Evolutionary conservation across 2,797 vertebrate genomes (phyloP), one percentile per base, ranked within the genome.

Genomic region (Chanos chanos): DNA sequence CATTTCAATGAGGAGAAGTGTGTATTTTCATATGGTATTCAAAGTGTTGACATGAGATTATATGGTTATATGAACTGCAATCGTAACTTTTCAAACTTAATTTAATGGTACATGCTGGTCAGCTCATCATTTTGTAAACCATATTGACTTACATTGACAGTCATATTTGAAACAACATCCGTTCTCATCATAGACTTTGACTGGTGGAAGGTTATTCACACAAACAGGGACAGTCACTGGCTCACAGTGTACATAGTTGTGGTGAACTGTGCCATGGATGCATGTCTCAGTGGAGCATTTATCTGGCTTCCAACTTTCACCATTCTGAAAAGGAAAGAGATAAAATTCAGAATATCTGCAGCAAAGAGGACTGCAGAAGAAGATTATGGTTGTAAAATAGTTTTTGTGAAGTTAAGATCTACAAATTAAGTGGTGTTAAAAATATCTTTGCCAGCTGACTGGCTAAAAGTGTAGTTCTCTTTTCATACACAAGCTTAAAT

Each of bases 101-200:
- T 13, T 24, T 9, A 15, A 6, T 9, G 16, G 4, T 53, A 31
- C n/a, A n/a, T n/a, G n/a, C 5, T 16, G 4, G 24, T 12, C 1
- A 31, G 8, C 10, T 13, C 1, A 0, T 1, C 9, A 31, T 40
- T 8, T 43, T 25, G 40, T 72, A 79, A 1, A 0, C 1, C 9
- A 31, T 40, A 8, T 43, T 25, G 40, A 72, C 79, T 78, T 49
- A 79, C 85, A 86, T 36, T 85, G 72, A 72, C 94, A 97, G 30
- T 92, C 83, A 8, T 91, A 87, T 7, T 81, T 74, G 1, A 66
- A 62, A 70, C 94, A 96, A 64, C 94, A 96, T 58, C 79, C 76
- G 0, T 88, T 83, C 6, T 75, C 53, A 30, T 90, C 85, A 5
- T 56, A 52, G 60, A 91, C 86, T 64, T 84, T 63, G 13, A 85